phyloP scores from a whole-genome alignment of 2,797 vertebrate genomes.

The Hapalemur alaotrensis region DNA sequence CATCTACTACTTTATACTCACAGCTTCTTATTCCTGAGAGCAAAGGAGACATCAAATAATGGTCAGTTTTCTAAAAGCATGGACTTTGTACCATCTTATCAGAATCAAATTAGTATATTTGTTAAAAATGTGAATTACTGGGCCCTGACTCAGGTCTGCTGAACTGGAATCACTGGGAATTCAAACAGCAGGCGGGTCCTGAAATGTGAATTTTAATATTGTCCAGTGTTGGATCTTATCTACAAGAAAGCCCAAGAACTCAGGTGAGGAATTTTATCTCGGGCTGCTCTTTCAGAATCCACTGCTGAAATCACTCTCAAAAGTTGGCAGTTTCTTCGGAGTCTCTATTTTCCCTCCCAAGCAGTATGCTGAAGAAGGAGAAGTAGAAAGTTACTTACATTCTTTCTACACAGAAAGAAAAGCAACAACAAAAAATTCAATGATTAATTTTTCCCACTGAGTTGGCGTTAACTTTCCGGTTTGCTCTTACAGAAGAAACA shows the following conservation, averaged over 20 bases:
- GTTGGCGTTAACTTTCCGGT: slow-evolving; percentile 6
- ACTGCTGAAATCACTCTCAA: not conserved
- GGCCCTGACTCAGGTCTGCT: not conserved
- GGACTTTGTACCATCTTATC: not conserved
- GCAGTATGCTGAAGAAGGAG: not conserved
- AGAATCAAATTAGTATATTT: not conserved
- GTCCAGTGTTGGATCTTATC: not conserved
- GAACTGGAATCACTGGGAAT: not conserved
- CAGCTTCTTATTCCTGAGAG: not conserved
- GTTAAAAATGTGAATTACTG: not conserved
- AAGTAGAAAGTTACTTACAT: not conserved
- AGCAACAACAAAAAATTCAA: not conserved
- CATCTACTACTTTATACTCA: not conserved
- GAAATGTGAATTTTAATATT: not conserved
- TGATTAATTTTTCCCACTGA: slow-evolving; percentile 27
- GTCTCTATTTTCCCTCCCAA: slow-evolving; percentile 20
- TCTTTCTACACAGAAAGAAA: not conserved
- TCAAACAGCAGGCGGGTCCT: not conserved
- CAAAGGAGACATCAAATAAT: not conserved
- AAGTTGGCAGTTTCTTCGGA: not conserved
- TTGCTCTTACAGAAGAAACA: slow-evolving; percentile 11
- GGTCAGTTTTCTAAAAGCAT: not conserved
- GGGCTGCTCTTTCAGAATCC: not conserved
- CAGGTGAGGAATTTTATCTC: not conserved
- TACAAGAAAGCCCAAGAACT: not conserved